Evolutionary conservation across 1,140 invertebrate species (phyloP).

Genomic region (Leptoteleia sp.): DNA sequence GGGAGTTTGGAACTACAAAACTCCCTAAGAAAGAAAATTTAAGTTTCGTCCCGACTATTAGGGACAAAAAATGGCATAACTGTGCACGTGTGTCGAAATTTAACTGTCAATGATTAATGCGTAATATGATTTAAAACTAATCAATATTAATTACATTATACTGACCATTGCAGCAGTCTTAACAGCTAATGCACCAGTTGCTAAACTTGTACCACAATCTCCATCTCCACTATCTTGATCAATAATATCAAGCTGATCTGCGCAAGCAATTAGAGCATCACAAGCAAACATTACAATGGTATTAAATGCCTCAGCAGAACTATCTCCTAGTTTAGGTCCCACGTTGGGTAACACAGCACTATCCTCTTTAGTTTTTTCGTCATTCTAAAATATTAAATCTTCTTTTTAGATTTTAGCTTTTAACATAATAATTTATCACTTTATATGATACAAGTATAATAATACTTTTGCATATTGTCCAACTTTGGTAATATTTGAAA

Average conservation of each 20-base stretch:
- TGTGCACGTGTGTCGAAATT: too few relatives aligned
- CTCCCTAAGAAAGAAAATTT: too few relatives aligned
- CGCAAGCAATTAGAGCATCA: constrained; percentile 81
- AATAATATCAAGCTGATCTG: constrained; percentile 83
- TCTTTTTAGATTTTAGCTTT: not conserved
- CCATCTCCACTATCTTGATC: constrained; percentile 84
- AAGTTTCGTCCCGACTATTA: too few relatives aligned
- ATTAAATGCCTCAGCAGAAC: constrained; percentile 67
- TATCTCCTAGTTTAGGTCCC: constrained; percentile 71
- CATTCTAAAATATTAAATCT: constrained; percentile 18
- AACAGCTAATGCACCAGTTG: constrained; percentile 80
- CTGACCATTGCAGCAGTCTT: constrained; percentile 66
- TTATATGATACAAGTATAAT: not conserved
- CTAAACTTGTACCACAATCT: constrained; percentile 85
- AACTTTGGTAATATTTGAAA: constrained; percentile 6
- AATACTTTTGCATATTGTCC: constrained; percentile 33
- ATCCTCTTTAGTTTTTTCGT: not conserved
- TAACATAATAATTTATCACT: not conserved
- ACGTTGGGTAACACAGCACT: not conserved
- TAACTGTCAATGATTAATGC: not conserved
- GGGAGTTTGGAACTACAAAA: too few relatives aligned
- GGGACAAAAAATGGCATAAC: too few relatives aligned
- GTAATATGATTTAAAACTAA: not conserved
- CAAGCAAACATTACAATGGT: constrained; percentile 79
- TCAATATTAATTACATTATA: constrained; percentile 8